Evolutionary conservation across 2,113 vertebrate genomes (phyloP).

Genomic region (Ptyas mucosa): DNA sequence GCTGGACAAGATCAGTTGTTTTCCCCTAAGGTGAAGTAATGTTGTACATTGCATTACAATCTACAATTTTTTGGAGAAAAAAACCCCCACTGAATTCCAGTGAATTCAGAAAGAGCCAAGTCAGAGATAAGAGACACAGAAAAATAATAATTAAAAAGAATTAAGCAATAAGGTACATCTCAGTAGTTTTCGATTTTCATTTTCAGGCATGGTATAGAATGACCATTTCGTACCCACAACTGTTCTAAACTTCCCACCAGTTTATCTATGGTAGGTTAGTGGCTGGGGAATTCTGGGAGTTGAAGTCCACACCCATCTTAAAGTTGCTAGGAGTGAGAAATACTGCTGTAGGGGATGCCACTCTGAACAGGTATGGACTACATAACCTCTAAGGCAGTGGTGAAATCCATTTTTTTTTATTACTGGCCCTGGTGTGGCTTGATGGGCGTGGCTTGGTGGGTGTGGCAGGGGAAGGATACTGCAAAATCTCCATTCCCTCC

Average conservation of each 20-base stretch:
- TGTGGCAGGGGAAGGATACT: no score
- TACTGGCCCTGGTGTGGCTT: no score
- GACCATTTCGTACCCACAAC: background rate
- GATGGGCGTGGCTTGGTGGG: no score
- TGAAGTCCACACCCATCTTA: background rate
- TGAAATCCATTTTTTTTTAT: no score
- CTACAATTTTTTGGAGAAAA: background rate
- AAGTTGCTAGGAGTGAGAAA: background rate
- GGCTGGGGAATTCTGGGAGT: background rate
- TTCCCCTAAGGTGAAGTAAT: rapidly evolving
- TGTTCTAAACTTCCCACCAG: background rate
- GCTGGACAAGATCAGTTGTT: background rate
- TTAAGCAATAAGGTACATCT: background rate
- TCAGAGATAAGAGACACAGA: constrained; percentile 5
- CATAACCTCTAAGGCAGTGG: background rate
- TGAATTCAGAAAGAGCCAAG: rapidly evolving
- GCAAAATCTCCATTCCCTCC: no score
- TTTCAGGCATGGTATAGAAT: background rate
- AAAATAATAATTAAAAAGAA: background rate
- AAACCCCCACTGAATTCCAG: background rate
- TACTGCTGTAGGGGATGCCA: background rate
- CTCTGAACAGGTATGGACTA: background rate
- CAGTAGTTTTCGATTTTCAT: background rate
- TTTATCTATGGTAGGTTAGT: background rate
- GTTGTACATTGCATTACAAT: rapidly evolving